Evolutionary conservation across 2,888 invertebrate genomes (phyloP), one percentile per base, ranked within the genome.

Genomic region (Empis stercorea): DNA sequence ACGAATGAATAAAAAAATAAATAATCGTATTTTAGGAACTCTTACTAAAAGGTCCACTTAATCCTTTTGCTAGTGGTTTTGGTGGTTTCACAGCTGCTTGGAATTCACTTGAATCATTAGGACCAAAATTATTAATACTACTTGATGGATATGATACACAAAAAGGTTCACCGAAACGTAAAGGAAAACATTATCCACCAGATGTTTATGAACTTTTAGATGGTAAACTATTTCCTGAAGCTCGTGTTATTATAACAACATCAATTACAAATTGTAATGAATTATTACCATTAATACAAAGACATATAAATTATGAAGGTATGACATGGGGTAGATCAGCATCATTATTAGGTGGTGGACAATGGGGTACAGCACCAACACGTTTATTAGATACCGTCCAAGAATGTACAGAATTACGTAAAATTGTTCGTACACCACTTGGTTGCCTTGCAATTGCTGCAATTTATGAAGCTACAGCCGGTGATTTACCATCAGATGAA

Each of bases 371-470:
- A 50, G 70, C 71, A 49, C 66, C 70, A 9, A 64, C 67, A 30
- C 61, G 64, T 43, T 61, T 71, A 45, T 60, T 71, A 2, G 70
- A 71, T 53, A 63, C 64, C 45, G 59, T 71, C 43, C 67, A 65
- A 54, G 65, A 67, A 23, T 70, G 70, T 52, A 62, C 66, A 9
- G 61, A 62, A 45, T 58, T 71, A 9, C 59, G 67, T 43, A 65
- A 65, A 51, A 63, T 74, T 30, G 72, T 72, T 2, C 69, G 73
- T 52, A 73, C 73, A 53, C 75, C 75, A 4, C 63, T 74, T 1
- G 73, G 75, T 41, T 74, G 75, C 63, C 60, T 75, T 34, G 70
- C 73, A 53, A 60, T 75, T 17, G 73, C 74, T 51, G 66, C 72
- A 13, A 66, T 74, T 17, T 75, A 72, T 54, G 74, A 75, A 56